These are phyloP conservation scores for Polypterus senegalus DNA, from an alignment of 2,113 vertebrate species.

Conservation along the genomic window DNA sequence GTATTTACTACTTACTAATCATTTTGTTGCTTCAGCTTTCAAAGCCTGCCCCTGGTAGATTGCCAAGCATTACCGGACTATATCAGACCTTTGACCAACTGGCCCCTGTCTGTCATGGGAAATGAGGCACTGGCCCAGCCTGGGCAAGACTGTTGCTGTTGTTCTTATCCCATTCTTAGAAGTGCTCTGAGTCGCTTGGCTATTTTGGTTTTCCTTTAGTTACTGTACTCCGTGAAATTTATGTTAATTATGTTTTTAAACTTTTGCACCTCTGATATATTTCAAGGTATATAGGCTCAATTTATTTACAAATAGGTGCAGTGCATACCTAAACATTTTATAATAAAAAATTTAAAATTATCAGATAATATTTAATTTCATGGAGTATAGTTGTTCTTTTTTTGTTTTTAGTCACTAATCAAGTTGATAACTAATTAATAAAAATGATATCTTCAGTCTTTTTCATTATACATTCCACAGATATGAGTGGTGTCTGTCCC, in stretches of 20 bases:
- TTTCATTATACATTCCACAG: slow-evolving; percentile 34
- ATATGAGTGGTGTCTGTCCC: slow-evolving; percentile 43
- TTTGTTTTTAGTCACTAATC: slow-evolving; percentile 39
- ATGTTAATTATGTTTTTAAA: slow-evolving; percentile 40
- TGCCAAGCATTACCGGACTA: slow-evolving; percentile 30
- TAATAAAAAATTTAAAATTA: slow-evolving; percentile 20
- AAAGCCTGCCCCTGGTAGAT: slow-evolving; percentile 37
- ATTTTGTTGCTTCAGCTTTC: slow-evolving; percentile 40
- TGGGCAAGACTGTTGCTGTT: slow-evolving; percentile 40
- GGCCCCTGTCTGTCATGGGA: slow-evolving; percentile 48
- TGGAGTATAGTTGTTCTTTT: slow-evolving; percentile 11
- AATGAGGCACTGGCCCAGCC: slow-evolving; percentile 35
- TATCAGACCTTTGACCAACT: slow-evolving; percentile 58
- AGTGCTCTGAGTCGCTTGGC: slow-evolving; percentile 33
- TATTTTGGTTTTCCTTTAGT: slow-evolving; percentile 31
- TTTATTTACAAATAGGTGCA: slow-evolving; percentile 23
- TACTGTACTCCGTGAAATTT: slow-evolving; percentile 41
- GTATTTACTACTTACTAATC: slow-evolving; percentile 16
- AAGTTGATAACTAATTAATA: slow-evolving; percentile 37
- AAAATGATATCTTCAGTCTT: slow-evolving; percentile 25
- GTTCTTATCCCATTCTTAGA: slow-evolving; percentile 42
- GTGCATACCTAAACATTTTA: slow-evolving; percentile 16
- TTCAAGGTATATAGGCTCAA: slow-evolving; percentile 8
- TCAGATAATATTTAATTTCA: slow-evolving; percentile 32
- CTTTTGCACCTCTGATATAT: background rate